These are phyloP conservation scores for Myotis daubentonii DNA, from an alignment of 2,797 vertebrate species.

Conservation along the genomic window DNA sequence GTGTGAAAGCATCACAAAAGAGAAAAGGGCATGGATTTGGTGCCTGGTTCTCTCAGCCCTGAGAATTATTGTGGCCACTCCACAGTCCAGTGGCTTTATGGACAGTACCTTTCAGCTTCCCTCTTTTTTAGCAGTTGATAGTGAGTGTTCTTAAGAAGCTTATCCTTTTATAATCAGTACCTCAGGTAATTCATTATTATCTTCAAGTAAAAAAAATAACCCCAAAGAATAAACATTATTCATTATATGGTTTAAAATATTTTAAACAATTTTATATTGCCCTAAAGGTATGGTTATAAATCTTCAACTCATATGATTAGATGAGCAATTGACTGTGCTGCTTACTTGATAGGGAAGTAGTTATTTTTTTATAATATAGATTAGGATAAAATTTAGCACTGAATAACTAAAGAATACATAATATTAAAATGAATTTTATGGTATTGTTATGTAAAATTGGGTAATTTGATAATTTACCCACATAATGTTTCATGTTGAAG, in stretches of 20 bases:
- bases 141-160: constrained; percentile 66
- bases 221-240: constrained; percentile 63
- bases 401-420: not conserved
- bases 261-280: not conserved
- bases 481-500: not conserved
- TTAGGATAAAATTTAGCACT: not conserved
- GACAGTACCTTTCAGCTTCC: constrained; percentile 60
- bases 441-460: not conserved
- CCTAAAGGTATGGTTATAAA: not conserved
- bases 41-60: constrained; percentile 64
- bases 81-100: constrained; percentile 45
- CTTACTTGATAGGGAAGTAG: not conserved
- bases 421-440: not conserved
- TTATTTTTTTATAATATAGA: not conserved
- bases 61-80: constrained; percentile 13
- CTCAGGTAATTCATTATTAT: constrained; percentile 27
- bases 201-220: constrained; percentile 53
- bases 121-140: constrained; percentile 67
- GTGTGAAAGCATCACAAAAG: constrained; percentile 65
- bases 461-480: not conserved
- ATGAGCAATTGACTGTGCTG: not conserved
- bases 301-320: constrained; percentile 46
- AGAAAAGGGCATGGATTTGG: constrained; percentile 63
- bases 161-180: constrained; percentile 67
- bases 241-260: constrained; percentile 18